A percentile compares a stretch with the other conserved stretches of the same genome.
Conservation (phyloP, 2,113 vertebrate genomes). For the Epinephelus cyanopodus region DNA sequence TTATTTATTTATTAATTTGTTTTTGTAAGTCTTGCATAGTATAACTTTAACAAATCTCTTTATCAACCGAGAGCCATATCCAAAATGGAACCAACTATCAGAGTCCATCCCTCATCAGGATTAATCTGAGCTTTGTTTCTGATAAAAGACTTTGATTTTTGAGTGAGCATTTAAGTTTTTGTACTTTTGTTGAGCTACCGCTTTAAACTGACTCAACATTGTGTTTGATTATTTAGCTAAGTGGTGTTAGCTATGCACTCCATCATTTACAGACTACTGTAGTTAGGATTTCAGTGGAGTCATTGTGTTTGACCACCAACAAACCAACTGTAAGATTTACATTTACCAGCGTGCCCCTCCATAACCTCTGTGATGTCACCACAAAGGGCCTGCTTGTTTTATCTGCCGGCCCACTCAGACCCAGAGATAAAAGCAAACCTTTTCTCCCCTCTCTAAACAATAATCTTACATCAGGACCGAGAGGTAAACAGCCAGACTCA, state of each 20-base stretch:
- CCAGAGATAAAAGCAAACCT: conserved; percentile 57
- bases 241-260: conserved; percentile 10
- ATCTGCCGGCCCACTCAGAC: conserved; percentile 40
- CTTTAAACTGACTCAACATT: conserved; percentile 1
- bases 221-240: conserved; percentile 20
- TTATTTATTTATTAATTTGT: too few species aligned
- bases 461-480: conserved; percentile 42
- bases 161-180: not conserved
- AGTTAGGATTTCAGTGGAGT: conserved; percentile 38
- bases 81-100: not conserved
- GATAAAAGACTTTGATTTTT: not conserved
- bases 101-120: not conserved
- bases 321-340: conserved; percentile 26
- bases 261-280: conserved; percentile 18
- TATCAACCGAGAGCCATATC: not conserved
- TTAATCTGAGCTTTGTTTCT: not conserved
- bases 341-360: conserved; percentile 23
- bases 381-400: conserved; percentile 46
- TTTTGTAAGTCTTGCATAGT: too few species aligned
- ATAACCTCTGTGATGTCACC: conserved; percentile 49
- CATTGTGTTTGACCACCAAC: conserved; percentile 45
- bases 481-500: conserved; percentile 62
- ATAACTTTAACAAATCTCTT: not conserved
- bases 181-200: not conserved
- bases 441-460: conserved; percentile 61